Percentiles rank a stretch among this genome's conserved stretches.
Evolutionary conservation across 2,113 vertebrate genomes (phyloP).

Genomic region (Micronisus gabar): DNA sequence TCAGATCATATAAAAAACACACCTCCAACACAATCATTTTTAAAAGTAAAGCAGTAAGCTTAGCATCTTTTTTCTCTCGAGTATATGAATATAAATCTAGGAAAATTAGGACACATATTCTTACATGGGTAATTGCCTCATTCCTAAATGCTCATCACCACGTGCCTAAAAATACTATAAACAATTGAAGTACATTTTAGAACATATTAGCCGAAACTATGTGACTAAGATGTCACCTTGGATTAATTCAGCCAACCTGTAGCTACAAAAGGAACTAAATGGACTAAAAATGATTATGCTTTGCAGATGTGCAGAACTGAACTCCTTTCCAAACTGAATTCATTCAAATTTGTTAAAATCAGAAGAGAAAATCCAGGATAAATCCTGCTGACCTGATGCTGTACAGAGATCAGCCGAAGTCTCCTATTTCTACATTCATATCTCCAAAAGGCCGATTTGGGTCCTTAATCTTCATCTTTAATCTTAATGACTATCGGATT

Average conservation of each 20-base stretch:
- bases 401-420: constrained; percentile 19
- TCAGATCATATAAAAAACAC: neutral
- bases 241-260: neutral
- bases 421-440: neutral
- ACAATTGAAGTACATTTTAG: neutral
- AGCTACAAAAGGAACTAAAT: neutral
- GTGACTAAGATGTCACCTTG: neutral
- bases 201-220: neutral
- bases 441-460: constrained; percentile 51
- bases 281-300: neutral
- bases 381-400: constrained; percentile 8
- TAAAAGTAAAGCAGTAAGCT: neutral
- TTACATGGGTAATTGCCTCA: neutral
- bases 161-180: neutral
- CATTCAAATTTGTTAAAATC: constrained; percentile 29
- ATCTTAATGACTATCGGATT: constrained; percentile 34
- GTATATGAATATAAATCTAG: neutral
- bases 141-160: neutral
- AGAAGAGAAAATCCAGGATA: constrained; percentile 30
- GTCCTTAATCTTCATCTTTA: constrained; percentile 52
- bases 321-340: neutral
- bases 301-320: neutral
- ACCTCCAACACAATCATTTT: neutral
- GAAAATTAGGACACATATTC: neutral
- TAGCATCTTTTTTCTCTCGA: neutral